Evolutionary conservation across 2,797 vertebrate genomes (phyloP).

Genomic region (Rhincodon typus): DNA sequence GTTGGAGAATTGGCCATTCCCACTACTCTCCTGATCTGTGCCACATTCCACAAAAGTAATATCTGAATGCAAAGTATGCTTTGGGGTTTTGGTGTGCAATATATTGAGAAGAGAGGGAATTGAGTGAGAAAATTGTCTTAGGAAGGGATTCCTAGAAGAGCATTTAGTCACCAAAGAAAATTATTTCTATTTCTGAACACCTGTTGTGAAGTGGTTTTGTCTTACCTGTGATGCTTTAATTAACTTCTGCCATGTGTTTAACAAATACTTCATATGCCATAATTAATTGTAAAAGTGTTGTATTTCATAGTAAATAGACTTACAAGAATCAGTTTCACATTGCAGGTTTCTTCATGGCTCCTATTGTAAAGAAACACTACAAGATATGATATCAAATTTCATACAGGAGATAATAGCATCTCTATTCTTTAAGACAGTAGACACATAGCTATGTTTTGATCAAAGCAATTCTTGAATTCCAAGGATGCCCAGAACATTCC

Average conservation of each 20-base stretch:
- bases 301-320: background rate
- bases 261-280: background rate
- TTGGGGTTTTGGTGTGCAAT: background rate
- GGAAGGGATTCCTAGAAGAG: background rate
- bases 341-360: background rate
- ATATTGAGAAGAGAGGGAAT: background rate
- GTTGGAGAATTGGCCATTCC: background rate
- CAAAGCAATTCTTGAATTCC: background rate
- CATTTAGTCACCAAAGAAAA: background rate
- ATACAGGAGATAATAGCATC: background rate
- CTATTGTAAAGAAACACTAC: background rate
- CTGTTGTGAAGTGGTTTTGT: background rate
- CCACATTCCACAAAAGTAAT: background rate
- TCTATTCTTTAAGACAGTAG: background rate
- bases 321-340: background rate
- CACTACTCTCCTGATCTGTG: background rate
- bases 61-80: background rate
- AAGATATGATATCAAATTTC: background rate
- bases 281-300: background rate
- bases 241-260: background rate
- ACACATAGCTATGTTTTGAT: background rate
- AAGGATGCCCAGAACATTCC: background rate
- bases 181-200: background rate
- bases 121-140: background rate
- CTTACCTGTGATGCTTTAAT: background rate